phyloP scores from a whole-genome alignment of 1,140 invertebrate genomes.

The Ips typographus region DNA sequence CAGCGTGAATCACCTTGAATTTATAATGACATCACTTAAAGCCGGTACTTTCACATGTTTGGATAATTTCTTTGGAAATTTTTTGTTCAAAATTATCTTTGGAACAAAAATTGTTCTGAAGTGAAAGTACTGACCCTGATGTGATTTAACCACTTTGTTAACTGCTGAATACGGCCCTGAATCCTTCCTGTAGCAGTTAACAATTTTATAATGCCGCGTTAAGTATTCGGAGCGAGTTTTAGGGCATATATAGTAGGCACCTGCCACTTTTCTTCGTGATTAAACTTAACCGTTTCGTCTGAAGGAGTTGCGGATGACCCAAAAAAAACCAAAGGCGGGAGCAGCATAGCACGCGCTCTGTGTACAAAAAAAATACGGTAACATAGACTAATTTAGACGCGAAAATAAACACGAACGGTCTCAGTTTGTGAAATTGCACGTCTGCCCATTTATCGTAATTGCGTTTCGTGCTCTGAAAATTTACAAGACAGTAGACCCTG shows the following conservation, averaged over 20 bases:
- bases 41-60: too few species aligned
- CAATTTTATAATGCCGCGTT: constrained; percentile 36
- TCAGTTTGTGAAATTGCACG: neutral
- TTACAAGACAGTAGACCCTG: neutral
- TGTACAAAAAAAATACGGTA: neutral
- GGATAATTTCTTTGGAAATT: too few species aligned
- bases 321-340: constrained; percentile 23
- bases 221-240: constrained; percentile 36
- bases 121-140: too few species aligned
- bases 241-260: constrained; percentile 29
- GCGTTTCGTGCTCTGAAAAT: neutral
- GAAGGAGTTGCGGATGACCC: constrained; percentile 27
- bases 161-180: neutral
- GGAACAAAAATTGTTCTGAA: too few species aligned
- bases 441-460: neutral
- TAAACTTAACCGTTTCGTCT: constrained; percentile 34
- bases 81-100: too few species aligned
- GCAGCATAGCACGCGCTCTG: constrained; percentile 30
- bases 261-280: constrained; percentile 38
- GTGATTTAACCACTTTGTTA: too few species aligned
- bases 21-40: too few species aligned
- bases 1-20: too few species aligned
- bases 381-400: constrained; percentile 9
- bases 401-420: constrained; percentile 6
- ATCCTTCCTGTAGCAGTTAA: constrained; percentile 24